Base-by-base conservation (phyloP, 2,113 vertebrate genomes). In the Datnioides undecimradiatus region DNA sequence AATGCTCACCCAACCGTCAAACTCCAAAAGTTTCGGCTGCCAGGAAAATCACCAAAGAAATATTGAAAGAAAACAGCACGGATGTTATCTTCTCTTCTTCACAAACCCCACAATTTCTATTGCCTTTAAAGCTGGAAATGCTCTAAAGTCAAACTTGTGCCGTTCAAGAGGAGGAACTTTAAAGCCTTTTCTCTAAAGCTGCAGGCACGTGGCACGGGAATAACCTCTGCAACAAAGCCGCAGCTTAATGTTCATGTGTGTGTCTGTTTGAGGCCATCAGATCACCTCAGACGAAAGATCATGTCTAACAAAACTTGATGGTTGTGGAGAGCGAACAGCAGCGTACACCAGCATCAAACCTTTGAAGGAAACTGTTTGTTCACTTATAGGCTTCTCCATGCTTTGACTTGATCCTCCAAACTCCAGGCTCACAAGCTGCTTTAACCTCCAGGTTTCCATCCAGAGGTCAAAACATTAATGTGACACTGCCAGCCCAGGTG, bases 51-150 rank as follows among this genome's bases (percentile, higher is more conserved):
- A 49, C 33, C 17, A 54, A 68, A 74, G 52, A 36, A 49, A 76
- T 70, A 34, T n/a, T n/a, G n/a, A 38, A 55, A 52, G 7, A 52
- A 16, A 7, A 27, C 58, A 51, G 55, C 64, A 16, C 5, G 0
- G 23, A 65, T 27, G 41, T 66, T 54, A 48, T n/a, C 17, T 21
- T 49, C 25, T 29, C 2, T 12, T 59, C 65, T 7, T 17, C n/a
- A 29, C 38, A 43, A 51, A 58, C 59, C 11, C 49, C 29, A 33
- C 33, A 5, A 3, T 69, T 49, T 36, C 40, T 55, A 5, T 43
- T 73, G 31, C 54, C 54, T 88, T 78, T 51, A 60, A 65, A 80
- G 67, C 34, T 58, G 23, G 40, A 71, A 58, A 48, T 38, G 31
- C 55, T 76, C 49, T 23, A 19, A 58, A 68, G 60, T 25, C 8